phyloP scores from a whole-genome alignment of 2,113 vertebrate genomes.

The Calypte anna region DNA sequence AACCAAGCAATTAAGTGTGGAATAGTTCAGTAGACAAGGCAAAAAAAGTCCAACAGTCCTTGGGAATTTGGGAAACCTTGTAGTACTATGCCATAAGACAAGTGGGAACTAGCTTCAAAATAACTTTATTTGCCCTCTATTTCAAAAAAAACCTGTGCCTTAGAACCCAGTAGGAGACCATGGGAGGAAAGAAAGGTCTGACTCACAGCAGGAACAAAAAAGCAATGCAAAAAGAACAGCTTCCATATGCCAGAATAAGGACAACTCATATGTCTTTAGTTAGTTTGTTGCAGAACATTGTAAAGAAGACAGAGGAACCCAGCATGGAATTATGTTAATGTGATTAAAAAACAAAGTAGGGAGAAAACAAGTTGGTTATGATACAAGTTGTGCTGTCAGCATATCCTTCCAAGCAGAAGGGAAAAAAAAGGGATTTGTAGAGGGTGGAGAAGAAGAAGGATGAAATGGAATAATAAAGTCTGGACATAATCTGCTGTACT shows the following conservation, averaged over 20 bases:
- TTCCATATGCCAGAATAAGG: background rate
- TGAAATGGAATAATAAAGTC: background rate
- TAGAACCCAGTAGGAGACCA: background rate
- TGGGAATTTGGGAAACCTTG: background rate
- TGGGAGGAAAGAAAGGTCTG: slow-evolving; percentile 34
- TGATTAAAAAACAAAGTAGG: background rate
- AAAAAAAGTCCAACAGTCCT: background rate
- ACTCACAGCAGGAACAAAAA: slow-evolving; percentile 43
- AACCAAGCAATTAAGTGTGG: background rate
- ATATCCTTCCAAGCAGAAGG: background rate
- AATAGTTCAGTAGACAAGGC: background rate
- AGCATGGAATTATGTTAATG: background rate
- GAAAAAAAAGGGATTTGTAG: background rate
- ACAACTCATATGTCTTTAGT: background rate
- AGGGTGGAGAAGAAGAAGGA: background rate
- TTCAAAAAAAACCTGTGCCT: background rate
- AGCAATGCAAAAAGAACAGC: slow-evolving; percentile 4
- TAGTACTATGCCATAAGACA: background rate
- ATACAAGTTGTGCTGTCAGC: background rate
- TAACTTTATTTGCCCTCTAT: background rate
- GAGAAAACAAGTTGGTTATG: background rate
- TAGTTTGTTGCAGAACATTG: background rate
- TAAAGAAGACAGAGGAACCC: background rate
- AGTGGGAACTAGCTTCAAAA: background rate
- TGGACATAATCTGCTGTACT: background rate